phyloP scores from a whole-genome alignment of 1,140 invertebrate genomes.

The Bursaphelenchus mucronatus region DNA sequence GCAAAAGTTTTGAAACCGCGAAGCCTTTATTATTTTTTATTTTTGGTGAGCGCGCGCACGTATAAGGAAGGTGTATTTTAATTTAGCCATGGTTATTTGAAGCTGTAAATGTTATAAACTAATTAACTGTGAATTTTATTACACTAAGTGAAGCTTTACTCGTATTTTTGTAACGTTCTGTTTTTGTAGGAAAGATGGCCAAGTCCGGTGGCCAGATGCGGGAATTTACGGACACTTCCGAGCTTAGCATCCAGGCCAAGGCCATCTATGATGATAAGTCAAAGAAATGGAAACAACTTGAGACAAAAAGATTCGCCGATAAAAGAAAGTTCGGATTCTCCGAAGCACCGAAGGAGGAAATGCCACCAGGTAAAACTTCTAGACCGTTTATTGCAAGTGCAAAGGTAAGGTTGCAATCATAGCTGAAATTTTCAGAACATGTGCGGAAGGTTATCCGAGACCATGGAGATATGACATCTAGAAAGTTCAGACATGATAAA shows the following conservation, averaged over 20 bases:
- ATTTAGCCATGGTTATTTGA: too few species aligned
- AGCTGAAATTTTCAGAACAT: constrained; percentile 70
- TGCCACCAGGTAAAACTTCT: constrained; percentile 75
- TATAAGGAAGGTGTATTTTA: too few species aligned
- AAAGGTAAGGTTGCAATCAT: not conserved
- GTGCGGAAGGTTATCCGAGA: constrained; percentile 97
- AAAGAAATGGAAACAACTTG: constrained; percentile 95
- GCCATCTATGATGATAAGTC: constrained; percentile 66
- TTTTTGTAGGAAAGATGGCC: too few species aligned
- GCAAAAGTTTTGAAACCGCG: too few species aligned
- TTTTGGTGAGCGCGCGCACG: too few species aligned
- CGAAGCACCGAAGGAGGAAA: constrained; percentile 97
- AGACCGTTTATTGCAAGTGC: not conserved
- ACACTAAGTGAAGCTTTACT: too few species aligned
- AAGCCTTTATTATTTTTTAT: too few species aligned
- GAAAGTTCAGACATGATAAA: constrained; percentile 98
- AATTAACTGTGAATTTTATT: too few species aligned
- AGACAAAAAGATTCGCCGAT: constrained; percentile 92
- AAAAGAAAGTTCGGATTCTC: constrained; percentile 98
- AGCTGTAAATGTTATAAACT: too few species aligned
- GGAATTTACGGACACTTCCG: not conserved
- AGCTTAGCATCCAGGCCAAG: constrained; percentile 1
- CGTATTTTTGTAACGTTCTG: too few species aligned
- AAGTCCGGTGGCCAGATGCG: too few species aligned
- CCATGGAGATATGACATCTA: constrained; percentile 98